Evolutionary conservation across 2,888 invertebrate species (phyloP).

Genomic region (Melinopterus prodromus): DNA sequence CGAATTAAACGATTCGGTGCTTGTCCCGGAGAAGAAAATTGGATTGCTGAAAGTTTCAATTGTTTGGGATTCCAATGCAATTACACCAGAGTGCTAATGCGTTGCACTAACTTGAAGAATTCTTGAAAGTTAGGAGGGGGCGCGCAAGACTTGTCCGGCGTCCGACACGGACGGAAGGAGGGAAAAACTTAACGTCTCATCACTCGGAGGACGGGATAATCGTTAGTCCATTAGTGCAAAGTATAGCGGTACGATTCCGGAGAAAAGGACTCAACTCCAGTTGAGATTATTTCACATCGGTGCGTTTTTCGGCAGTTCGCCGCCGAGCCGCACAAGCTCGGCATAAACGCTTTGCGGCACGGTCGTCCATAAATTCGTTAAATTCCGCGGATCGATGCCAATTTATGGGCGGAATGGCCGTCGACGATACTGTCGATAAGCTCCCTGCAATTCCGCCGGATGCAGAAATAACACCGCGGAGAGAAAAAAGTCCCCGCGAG

Average conservation of each 20-base stretch:
- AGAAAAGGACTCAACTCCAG: neutral
- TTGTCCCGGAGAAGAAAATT: neutral
- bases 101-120: constrained; percentile 4
- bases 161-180: neutral
- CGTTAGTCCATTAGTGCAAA: constrained; percentile 55
- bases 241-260: neutral
- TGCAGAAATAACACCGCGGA: neutral
- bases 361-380: neutral
- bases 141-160: neutral
- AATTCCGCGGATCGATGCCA: neutral
- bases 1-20: neutral
- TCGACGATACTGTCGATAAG: neutral
- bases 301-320: neutral
- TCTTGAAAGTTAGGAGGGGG: neutral
- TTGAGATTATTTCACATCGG: constrained; percentile 14
- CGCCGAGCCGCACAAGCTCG: neutral
- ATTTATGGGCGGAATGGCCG: constrained; percentile 4
- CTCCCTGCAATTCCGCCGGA: neutral
- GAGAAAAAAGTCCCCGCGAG: neutral
- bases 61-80: constrained; percentile 4
- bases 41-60: constrained; percentile 4
- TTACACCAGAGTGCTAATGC: constrained; percentile 4
- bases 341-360: neutral
- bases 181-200: constrained; percentile 16
- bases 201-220: constrained; percentile 55